These are phyloP conservation scores for Plectropomus leopardus DNA, from an alignment of 2,113 vertebrate species.

Conservation along the genomic window DNA sequence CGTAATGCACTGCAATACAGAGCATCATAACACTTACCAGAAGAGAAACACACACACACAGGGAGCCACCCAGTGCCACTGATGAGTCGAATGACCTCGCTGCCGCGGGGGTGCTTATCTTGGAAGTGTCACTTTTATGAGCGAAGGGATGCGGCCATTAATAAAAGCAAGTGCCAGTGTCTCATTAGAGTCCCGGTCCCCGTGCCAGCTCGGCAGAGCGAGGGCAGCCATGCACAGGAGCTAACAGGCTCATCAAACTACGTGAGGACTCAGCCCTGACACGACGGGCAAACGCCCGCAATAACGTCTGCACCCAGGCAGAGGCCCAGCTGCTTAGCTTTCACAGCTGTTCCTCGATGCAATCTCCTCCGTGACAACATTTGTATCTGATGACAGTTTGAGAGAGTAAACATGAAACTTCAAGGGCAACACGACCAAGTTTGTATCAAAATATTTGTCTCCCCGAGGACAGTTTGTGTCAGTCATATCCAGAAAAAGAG, in stretches of 20 bases:
- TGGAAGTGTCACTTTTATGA: constrained; percentile 69
- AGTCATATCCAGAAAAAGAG: not conserved
- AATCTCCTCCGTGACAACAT: constrained; percentile 4
- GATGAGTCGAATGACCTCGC: constrained; percentile 63
- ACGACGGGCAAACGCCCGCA: not conserved
- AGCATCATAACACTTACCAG: constrained; percentile 15
- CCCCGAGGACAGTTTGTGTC: constrained; percentile 12
- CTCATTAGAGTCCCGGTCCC: constrained; percentile 48
- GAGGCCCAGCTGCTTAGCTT: constrained; percentile 45
- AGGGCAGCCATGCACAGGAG: constrained; percentile 51
- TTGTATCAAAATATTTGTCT: constrained; percentile 38
- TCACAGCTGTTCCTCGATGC: constrained; percentile 38
- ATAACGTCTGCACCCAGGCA: constrained; percentile 34
- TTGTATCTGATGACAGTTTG: constrained; percentile 38
- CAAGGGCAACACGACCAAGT: not conserved
- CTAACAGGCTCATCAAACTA: constrained; percentile 64
- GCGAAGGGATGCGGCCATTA: constrained; percentile 53
- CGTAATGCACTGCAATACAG: constrained; percentile 6
- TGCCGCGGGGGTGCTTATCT: constrained; percentile 59
- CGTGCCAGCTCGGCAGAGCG: constrained; percentile 47
- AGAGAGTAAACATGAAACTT: constrained; percentile 24
- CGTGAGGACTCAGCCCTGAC: constrained; percentile 46
- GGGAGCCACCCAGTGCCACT: constrained; percentile 5
- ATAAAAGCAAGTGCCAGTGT: constrained; percentile 68
- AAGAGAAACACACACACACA: constrained; percentile 15